Base-by-base conservation (phyloP, 2,113 vertebrate species). In the Verasper variegatus region DNA sequence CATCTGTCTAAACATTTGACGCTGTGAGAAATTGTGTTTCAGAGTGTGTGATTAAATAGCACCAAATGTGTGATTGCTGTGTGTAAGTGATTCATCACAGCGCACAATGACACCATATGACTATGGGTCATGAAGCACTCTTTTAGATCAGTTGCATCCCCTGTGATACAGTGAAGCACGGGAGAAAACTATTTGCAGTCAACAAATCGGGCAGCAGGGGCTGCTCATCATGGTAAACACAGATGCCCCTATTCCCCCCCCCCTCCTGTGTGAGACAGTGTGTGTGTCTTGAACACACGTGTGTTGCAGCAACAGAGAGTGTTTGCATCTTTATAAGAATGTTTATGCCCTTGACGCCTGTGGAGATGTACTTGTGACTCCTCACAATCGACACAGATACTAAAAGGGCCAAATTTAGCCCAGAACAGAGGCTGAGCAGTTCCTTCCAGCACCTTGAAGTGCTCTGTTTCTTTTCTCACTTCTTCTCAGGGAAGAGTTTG, bases 341-440 rank as follows among this genome's bases (percentile, higher is more conserved):
- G 64, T 71, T 78, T 87, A 56, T 84, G 70, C 74, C 81, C 75
- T 76, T 82, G 77, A 82, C 71, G 72, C 73, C 80, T 83, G 79
- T 72, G 81, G 75, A 86, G 73, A 81, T 75, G 77, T 84, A 74
- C 82, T 86, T 76, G 85, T 80, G 82, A 88, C 84, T 88, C 77
- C 68, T 86, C 45, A 79, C 71, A 81, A 89, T 92, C 78, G 66
- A 87, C 81, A 89, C 74, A 79, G 86, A 89, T 87, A 91, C 85
- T 81, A 88, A 76, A 76, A 81, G 27, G 77, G 81, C 81, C 84
- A 93, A 76, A 86, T 90, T 91, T 88, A 90, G 78, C 84, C 76
- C 78, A 78, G 78, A 91, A 91, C 75, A 86, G 80, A 87, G 86
- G 79, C 78, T 77, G 78, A 78, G 75, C 68, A 56, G 80, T 83